Evolutionary conservation across 2,888 invertebrate genomes (phyloP).

Genomic region (Pheosia tremula): DNA sequence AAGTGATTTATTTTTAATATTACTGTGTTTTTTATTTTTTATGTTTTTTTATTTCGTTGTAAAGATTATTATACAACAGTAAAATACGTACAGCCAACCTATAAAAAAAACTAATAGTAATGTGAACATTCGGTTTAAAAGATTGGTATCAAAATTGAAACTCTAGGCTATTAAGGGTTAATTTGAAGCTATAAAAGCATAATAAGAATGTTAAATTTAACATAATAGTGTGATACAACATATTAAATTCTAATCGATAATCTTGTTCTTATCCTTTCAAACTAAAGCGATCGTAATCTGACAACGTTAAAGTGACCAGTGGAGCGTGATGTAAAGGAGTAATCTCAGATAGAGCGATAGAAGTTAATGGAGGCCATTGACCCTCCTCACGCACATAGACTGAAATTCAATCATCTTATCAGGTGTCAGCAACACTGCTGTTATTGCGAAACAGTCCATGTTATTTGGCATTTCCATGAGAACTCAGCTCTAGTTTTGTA

Average conservation of each 20-base stretch:
- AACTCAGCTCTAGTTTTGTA: not conserved
- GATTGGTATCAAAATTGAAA: no score
- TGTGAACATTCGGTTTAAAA: no score
- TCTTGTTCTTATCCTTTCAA: not conserved
- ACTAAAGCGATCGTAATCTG: not conserved
- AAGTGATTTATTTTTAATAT: no score
- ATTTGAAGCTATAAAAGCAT: no score
- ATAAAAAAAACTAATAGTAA: no score
- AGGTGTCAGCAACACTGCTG: not conserved
- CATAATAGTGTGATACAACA: not conserved
- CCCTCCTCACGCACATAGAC: no score
- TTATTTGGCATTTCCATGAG: slow-evolving; percentile 8
- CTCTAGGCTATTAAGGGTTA: no score
- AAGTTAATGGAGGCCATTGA: slow-evolving; percentile 16
- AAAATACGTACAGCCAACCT: no score
- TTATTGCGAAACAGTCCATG: slow-evolving; percentile 11
- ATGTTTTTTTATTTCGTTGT: no score
- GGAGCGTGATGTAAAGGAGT: slow-evolving; percentile 9
- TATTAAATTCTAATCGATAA: not conserved
- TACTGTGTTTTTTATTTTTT: no score
- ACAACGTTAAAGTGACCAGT: not conserved
- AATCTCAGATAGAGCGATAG: slow-evolving; percentile 11
- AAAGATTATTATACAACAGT: no score
- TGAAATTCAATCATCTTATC: not conserved
- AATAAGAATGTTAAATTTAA: no score